Base-by-base conservation (phyloP, 2,113 vertebrate species). In the Trachemys scripta region DNA sequence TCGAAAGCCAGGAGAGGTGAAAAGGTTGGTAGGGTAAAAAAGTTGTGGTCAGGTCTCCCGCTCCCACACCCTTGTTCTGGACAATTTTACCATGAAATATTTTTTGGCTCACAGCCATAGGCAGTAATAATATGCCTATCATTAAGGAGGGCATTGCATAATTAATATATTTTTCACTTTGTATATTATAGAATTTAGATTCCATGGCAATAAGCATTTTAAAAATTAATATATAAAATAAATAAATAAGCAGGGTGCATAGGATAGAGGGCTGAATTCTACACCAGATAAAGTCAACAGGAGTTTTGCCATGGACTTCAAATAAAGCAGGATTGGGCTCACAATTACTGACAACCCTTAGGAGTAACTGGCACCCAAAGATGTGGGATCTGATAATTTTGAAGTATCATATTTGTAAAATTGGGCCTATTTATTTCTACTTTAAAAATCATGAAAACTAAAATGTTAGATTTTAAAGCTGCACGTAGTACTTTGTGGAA, bases 401-500 rank as follows among this genome's bases (percentile, higher is more conserved):
- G n/a, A 22, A 72, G 16, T 4, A 22, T 72, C 17, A 4, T 72
- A 38, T 65, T 31, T 65, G n/a, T 59, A 38, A 10, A 31, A 31
- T 5, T 0, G 4, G 27, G 20, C 4, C 2, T 6, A 42, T 8
- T 20, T 25, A 56, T 50, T 86, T 56, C 25, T 65, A 11, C 45
- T 53, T 42, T 2, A 59, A 80, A 24, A 31, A 59, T 11, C 17
- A 31, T 62, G 13, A 38, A 62, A 29, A 45, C 29, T 20, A 29
- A 47, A 72, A 24, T 0, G 4, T 3, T 16, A 5, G 0, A 0
- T 54, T 49, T 38, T 53, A 65, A 49, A 42, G 47, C 22, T 6
- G 11, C 4, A 3, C 7, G 0, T 54, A 3, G 11, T 27, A 7
- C 24, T 65, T 0, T 1, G 10, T 54, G 11, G 76, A 54, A 20